phyloP scores from a whole-genome alignment of 2,113 vertebrate species.

The Perca schrenkii region DNA sequence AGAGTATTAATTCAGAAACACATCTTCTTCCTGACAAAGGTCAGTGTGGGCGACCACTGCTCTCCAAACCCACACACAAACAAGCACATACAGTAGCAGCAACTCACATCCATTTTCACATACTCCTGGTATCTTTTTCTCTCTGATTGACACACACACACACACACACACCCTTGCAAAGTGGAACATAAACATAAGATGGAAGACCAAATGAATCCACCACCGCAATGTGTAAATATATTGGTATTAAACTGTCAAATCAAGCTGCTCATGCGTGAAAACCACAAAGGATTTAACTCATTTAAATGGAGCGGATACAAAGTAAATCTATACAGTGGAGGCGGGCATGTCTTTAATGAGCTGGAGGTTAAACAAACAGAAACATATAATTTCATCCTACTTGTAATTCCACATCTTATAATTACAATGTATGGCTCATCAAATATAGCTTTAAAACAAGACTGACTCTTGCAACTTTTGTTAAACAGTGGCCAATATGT shows the following conservation, averaged over 20 bases:
- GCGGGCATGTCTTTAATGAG: constrained; percentile 33
- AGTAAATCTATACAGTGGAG: constrained; percentile 14
- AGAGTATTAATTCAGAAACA: constrained; percentile 62
- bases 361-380: constrained; percentile 24
- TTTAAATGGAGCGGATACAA: background rate
- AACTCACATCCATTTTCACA: constrained; percentile 41
- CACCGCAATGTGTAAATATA: constrained; percentile 1
- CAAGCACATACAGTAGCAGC: constrained; percentile 51
- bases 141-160: constrained; percentile 12
- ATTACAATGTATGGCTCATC: background rate
- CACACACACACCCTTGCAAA: constrained; percentile 8
- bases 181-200: background rate
- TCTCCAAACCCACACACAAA: constrained; percentile 71
- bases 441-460: background rate
- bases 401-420: background rate
- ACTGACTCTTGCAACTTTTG: too few species aligned
- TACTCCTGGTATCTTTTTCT: constrained; percentile 15
- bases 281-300: constrained; percentile 12
- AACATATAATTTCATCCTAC: background rate
- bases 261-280: constrained; percentile 1
- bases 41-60: constrained; percentile 71
- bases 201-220: constrained; percentile 21
- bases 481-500: too few species aligned
- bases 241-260: constrained; percentile 5
- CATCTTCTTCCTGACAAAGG: constrained; percentile 66